A percentile compares a stretch with the other conserved stretches of the same genome.
Evolutionary conservation across 2,888 invertebrate genomes (phyloP).

Genomic region (Polydrusus cervinus): DNA sequence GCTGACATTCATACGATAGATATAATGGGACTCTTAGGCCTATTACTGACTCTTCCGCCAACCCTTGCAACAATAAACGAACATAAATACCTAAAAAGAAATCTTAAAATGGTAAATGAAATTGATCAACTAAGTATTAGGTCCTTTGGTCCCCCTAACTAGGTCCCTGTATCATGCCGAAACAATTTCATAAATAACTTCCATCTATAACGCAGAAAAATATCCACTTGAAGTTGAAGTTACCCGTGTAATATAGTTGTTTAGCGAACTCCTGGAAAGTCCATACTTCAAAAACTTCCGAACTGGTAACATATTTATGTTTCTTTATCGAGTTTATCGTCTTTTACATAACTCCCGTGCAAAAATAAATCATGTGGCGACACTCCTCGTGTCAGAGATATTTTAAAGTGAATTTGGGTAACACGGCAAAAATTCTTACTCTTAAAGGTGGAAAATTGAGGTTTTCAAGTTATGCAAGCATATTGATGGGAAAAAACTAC

Average conservation of each 20-base stretch:
- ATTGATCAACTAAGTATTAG: too few species aligned
- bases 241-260: conserved; percentile 51
- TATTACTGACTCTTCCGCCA: too few species aligned
- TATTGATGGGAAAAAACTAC: too few species aligned
- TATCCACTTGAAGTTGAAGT: conserved; percentile 40
- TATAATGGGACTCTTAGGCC: too few species aligned
- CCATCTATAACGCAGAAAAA: conserved; percentile 39
- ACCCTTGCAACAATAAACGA: too few species aligned
- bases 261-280: conserved; percentile 51
- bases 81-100: too few species aligned
- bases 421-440: conserved; percentile 17
- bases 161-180: not conserved
- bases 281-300: conserved; percentile 55
- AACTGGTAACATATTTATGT: conserved; percentile 57
- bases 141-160: too few species aligned
- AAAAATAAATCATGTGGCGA: conserved; percentile 54
- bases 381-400: conserved; percentile 51
- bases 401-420: conserved; percentile 42
- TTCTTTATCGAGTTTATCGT: conserved; percentile 56
- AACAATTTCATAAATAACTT: not conserved
- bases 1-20: too few species aligned
- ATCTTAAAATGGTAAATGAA: too few species aligned
- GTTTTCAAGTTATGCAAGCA: not conserved
- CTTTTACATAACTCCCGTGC: conserved; percentile 51
- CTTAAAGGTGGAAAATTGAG: conserved; percentile 16